Conservation (phyloP, 2,888 invertebrate species). For the Coleophora flavipennella region DNA sequence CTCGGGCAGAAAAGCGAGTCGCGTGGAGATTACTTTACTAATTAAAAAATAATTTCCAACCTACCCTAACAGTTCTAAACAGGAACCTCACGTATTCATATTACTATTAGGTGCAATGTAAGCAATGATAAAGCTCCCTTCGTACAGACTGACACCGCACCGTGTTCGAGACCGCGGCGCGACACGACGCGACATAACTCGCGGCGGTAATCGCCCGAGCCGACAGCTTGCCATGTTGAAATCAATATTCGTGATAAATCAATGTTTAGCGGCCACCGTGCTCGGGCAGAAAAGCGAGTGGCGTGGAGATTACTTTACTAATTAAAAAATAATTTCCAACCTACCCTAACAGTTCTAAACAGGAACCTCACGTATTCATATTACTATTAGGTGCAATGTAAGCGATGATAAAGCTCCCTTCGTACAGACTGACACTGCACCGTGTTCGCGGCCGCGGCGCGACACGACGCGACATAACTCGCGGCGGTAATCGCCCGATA, state of each 20-base stretch:
- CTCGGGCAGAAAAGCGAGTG: constrained; percentile 17
- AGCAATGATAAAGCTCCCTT: constrained; percentile 3
- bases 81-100: no score
- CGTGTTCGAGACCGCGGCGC: constrained; percentile 7
- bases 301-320: constrained; percentile 19
- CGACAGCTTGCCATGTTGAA: constrained; percentile 61
- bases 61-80: no score
- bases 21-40: constrained; percentile 16
- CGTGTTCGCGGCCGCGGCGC: constrained; percentile 7
- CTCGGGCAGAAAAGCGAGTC: constrained; percentile 17
- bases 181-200: constrained; percentile 52
- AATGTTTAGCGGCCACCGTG: constrained; percentile 60
- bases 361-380: no score
- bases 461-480: constrained; percentile 52
- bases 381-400: no score
- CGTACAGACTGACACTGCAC: background rate
- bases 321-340: no score
- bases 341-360: no score
- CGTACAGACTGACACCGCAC: background rate
- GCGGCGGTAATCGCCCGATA: constrained; percentile 58
- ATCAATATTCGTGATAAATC: constrained; percentile 69
- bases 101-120: no score
- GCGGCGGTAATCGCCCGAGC: constrained; percentile 58
- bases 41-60: no score
- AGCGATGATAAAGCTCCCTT: constrained; percentile 3